Evolutionary conservation across 2,113 vertebrate genomes (phyloP).

Genomic region (Mirounga angustirostris): DNA sequence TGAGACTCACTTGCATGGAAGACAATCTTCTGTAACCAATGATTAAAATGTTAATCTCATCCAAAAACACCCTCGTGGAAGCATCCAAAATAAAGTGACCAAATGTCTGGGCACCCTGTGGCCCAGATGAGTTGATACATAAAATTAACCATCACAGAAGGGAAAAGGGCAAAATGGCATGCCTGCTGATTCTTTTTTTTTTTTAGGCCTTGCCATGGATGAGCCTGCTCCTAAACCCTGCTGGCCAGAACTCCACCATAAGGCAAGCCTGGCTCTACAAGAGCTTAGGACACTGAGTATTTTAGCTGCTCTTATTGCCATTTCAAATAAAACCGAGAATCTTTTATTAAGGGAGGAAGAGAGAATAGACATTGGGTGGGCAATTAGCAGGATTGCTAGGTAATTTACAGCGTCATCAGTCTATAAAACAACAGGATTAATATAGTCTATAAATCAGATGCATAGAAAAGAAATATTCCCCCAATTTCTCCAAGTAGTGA

Average conservation of each 20-base stretch:
- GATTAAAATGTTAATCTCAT: background rate
- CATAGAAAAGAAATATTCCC: background rate
- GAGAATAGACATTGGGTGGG: background rate
- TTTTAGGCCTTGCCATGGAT: too few relatives aligned
- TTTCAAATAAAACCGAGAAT: background rate
- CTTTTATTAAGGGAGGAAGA: background rate
- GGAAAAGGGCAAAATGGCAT: background rate
- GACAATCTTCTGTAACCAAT: background rate
- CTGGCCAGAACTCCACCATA: background rate
- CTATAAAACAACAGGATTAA: background rate
- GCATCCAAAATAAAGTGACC: background rate
- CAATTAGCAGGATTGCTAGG: background rate
- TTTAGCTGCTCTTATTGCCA: background rate
- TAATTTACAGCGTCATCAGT: background rate
- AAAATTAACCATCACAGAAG: background rate
- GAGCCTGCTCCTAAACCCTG: background rate
- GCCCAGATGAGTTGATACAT: background rate
- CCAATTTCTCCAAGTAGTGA: background rate
- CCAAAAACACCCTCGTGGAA: background rate
- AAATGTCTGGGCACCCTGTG: background rate
- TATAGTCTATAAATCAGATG: background rate
- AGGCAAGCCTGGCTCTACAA: rapidly evolving
- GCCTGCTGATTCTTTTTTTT: background rate
- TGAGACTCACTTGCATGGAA: background rate
- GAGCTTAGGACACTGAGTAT: background rate